Evolutionary conservation across 2,113 vertebrate genomes (phyloP), one percentile per base, ranked within the genome.

Genomic region (Eudyptes chrysolophus): DNA sequence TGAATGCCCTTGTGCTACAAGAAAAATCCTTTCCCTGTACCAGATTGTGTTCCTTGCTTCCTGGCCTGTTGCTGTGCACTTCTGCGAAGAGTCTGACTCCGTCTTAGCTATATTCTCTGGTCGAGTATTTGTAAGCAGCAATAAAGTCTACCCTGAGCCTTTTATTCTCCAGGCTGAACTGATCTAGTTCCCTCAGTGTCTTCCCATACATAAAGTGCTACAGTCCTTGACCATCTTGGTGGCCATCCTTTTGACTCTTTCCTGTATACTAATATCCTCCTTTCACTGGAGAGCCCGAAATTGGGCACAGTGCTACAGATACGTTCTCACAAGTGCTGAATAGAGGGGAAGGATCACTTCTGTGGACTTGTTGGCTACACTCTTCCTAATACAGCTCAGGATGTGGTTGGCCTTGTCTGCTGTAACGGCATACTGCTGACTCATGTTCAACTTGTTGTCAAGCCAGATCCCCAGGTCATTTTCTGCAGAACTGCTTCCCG

Each of bases 291-390:
- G 38, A 70, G 14, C 38, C 69, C n/a, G 21, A 44, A 65, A 9
- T 1, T 61, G 19, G 40, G 34, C 36, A 40, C 13, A 55, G 9
- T 2, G 2, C 27, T 60, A 21, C 55, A 55, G 16, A 19, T 54
- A 30, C 0, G 0, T 58, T 49, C 11, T 40, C 38, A 25, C 26
- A 70, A 79, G 16, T 36, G 13, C 27, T 61, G 62, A 38, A 76
- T 8, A 51, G 51, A 55, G n/a, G 20, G 36, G n/a, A 75, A 90
- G 16, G 8, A 61, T 51, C 20, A 14, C 21, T 55, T 84, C 51
- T 5, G 12, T 44, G 30, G 17, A 10, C 24, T 70, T 55, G 7
- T 10, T 66, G 34, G 40, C 20, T 61, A 9, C 0, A 0, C 2
- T 58, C 14, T 52, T 87, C 22, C 36, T 49, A 48, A 49, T 32